Evolutionary conservation across 2,888 invertebrate genomes (phyloP), one percentile per base, ranked within the genome.

Genomic region (Sycophila texana): DNA sequence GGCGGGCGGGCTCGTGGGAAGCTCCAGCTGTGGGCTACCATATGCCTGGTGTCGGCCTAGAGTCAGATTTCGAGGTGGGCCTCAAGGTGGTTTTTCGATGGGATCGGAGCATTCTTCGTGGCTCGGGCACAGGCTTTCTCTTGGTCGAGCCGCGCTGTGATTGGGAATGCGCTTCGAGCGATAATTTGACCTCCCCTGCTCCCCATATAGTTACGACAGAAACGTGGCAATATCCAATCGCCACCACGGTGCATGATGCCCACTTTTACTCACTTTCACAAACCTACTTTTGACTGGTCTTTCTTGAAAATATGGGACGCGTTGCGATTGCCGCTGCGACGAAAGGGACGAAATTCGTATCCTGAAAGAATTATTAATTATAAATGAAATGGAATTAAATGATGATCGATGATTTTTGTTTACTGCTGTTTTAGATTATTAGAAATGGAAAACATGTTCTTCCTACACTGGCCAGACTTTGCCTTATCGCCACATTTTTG

Each of bases 401-500:
- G 3, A 3, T 26, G 3, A 30, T 57, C 70, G 10, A 78, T 67
- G 39, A 10, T 12, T 14, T 67, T 71, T 58, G 65, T 67, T 26
- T 26, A 26, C 7, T 70, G 0, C 5, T 39, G 2, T 74, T 63
- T 75, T 63, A 99, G 99, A 96, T 98, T 81, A 95, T 98, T 86
- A 94, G 98, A 85, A 96, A 96, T 92, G 95, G 97, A 85, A 98
- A 98, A 91, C 93, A 96, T 91, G 93, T 99, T 83, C 92, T 99
- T 85, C 99, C 99, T 39, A 98, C 98, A 84, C 94, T 98, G 85
- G 99, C 99, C 16, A 94, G 99, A 83, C 92, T 99, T 81, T 99
- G 99, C 91, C 94, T 99, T 81, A 98, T 99, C 89, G 98, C 98
- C 86, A 99, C 99, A 86, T 99, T 99, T 92, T 93, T 99, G 82